Base-by-base conservation (phyloP, 2,888 invertebrate genomes). In the Caenorhabditis sinica region DNA sequence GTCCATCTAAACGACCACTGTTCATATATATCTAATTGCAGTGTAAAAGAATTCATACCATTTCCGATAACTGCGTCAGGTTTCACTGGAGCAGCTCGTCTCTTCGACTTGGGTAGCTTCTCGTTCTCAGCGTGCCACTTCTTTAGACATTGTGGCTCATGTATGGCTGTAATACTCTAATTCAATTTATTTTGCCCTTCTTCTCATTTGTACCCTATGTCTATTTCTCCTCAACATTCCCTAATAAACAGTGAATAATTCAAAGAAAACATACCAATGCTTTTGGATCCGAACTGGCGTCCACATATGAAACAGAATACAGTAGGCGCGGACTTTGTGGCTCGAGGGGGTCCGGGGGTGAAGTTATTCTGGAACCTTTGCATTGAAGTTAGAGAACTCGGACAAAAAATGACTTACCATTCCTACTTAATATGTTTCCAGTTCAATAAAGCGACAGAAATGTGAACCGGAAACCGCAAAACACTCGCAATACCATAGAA, bases 231-330 rank as follows among this genome's bases (percentile, higher is more conserved):
- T 58, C 30, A 11, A 15, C 4, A 43, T 20, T 6, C 43, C 43
- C 25, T 60, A 20, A 25, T 28, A 20, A 33, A 25, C 40, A 25
- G 56, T 69, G 25, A 69, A 76, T 25, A 45, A 49, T n/a, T 45
- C 23, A 1, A 49, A 49, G 9, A 65, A 60, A 28, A 17, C 85
- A 23, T 61, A 87, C 88, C 86, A 28, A 91, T 92, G 63, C 95
- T 95, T 89, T 94, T 94, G 1, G 94, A 94, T 40, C 95, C 95
- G 90, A 95, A 95, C 90, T 95, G 95, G 65, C 95, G 93, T 2
- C 95, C 95, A 90, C 95, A 95, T 88, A 95, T 94, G 92, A 95
- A 95, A 90, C 95, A 95, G 81, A 94, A 93, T 53, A 94, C 92
- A 15, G 93, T 93, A 13, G 92, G 93, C 5, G 93, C 93, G n/a